Conservation (phyloP, 2,113 vertebrate genomes). For the Periophthalmodon schlosseri region DNA sequence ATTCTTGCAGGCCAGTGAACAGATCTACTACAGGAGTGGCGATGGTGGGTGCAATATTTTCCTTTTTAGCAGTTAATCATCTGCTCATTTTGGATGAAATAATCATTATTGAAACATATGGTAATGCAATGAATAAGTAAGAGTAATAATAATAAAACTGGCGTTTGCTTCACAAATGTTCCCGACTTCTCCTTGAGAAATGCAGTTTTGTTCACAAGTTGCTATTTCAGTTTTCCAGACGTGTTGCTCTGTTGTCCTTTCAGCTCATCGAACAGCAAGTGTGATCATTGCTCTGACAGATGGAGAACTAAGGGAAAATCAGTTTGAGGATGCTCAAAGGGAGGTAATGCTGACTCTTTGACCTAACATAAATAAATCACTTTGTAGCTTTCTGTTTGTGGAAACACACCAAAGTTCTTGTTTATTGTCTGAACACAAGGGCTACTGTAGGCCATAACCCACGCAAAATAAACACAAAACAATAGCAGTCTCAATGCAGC, state of each 20-base stretch:
- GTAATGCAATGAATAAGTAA: slow-evolving; percentile 7
- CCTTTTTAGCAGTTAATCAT: slow-evolving; percentile 30
- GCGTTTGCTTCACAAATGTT: not conserved
- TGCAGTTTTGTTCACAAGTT: not conserved
- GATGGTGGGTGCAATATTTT: slow-evolving; percentile 82
- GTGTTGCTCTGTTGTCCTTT: not conserved
- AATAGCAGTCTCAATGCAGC: too few species aligned
- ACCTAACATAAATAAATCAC: not conserved
- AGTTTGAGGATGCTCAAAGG: slow-evolving; percentile 92
- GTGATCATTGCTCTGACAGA: slow-evolving; percentile 98
- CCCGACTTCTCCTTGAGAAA: not conserved
- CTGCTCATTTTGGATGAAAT: slow-evolving; percentile 4
- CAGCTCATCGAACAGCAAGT: slow-evolving; percentile 93
- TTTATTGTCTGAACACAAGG: too few species aligned
- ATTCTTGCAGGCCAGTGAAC: slow-evolving; percentile 90
- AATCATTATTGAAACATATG: slow-evolving; percentile 10
- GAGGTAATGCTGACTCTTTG: slow-evolving; percentile 30
- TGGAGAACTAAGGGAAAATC: slow-evolving; percentile 91
- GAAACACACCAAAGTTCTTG: too few species aligned
- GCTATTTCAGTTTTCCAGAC: not conserved
- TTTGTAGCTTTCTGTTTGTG: too few species aligned
- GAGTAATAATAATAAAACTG: slow-evolving; percentile 15
- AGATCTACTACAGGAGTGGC: slow-evolving; percentile 94
- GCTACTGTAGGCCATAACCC: too few species aligned
- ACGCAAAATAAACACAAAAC: too few species aligned